Evolutionary conservation across 2,113 vertebrate species (phyloP).

Genomic region (Gorsachius goisagi): DNA sequence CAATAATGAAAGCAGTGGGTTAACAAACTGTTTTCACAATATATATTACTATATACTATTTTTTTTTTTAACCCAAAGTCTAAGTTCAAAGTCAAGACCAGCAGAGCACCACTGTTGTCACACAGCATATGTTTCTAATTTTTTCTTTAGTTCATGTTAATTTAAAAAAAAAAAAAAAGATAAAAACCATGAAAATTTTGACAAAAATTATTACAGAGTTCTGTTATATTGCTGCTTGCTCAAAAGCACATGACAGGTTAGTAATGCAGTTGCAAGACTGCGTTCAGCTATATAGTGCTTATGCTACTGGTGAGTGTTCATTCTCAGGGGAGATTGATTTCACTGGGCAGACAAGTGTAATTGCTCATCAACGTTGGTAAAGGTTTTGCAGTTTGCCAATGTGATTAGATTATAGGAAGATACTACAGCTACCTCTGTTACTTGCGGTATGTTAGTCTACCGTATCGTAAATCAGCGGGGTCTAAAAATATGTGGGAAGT

Average conservation of each 20-base stretch:
- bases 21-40: not conserved
- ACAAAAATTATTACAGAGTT: not conserved
- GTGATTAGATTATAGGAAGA: constrained; percentile 24
- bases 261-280: not conserved
- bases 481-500: constrained; percentile 32
- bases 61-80: not conserved
- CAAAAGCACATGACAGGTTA: not conserved
- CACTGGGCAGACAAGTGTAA: not conserved
- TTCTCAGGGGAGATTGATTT: constrained; percentile 9
- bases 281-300: not conserved
- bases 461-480: accelerated
- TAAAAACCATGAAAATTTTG: not conserved
- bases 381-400: constrained; percentile 19
- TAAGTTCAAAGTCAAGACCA: not conserved
- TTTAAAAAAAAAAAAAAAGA: not conserved
- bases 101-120: not conserved
- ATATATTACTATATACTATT: not conserved
- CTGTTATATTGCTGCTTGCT: not conserved
- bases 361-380: constrained; percentile 3
- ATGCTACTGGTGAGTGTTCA: not conserved
- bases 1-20: not conserved
- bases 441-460: not conserved
- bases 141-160: not conserved
- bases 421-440: not conserved
- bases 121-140: not conserved